These are phyloP conservation scores for Poecile atricapillus DNA, from an alignment of 2,113 vertebrate genomes.

Conservation along the genomic window DNA sequence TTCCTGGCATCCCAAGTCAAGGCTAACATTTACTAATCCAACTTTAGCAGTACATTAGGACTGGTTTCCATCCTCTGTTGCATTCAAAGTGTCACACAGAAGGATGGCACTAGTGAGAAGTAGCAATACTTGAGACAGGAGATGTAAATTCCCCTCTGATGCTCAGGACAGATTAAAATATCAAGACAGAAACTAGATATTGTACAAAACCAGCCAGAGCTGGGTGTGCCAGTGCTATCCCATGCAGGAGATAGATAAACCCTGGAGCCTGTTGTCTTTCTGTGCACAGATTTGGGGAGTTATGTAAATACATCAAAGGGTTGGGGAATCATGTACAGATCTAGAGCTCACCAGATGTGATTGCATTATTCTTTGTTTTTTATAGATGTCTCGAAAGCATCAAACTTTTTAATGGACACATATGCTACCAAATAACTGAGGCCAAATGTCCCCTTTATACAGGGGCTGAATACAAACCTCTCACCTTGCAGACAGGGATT, in stretches of 20 bases:
- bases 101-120: background rate
- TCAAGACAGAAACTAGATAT: background rate
- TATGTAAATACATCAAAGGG: constrained; percentile 7
- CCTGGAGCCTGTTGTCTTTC: background rate
- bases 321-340: background rate
- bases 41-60: background rate
- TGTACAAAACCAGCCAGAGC: background rate
- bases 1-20: background rate
- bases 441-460: accelerated
- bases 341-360: constrained; percentile 6
- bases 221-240: background rate
- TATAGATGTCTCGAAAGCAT: background rate
- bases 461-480: accelerated
- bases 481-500: background rate
- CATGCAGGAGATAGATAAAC: background rate
- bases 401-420: background rate
- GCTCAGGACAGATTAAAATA: background rate
- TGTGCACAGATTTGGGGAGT: background rate
- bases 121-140: background rate
- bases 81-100: background rate
- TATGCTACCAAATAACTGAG: background rate
- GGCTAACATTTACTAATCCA: background rate
- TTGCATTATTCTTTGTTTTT: background rate
- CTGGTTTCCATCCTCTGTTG: background rate
- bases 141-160: background rate